These are phyloP conservation scores for Clanis bilineata DNA, from an alignment of 2,888 invertebrate genomes.

Conservation along the genomic window DNA sequence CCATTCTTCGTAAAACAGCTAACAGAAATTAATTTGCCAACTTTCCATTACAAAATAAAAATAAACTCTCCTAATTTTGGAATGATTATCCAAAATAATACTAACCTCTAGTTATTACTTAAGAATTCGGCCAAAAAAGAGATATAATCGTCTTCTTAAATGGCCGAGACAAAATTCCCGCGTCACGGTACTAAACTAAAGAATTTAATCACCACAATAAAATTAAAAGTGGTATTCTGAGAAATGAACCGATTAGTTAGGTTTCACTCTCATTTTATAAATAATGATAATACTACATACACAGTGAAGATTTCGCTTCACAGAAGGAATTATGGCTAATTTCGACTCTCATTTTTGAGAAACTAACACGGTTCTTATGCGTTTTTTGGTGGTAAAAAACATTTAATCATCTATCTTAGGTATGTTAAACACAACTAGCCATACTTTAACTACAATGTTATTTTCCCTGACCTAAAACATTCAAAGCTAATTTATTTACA, in stretches of 20 bases:
- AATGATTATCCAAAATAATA: no score
- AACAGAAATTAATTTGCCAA: no score
- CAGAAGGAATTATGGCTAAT: background rate
- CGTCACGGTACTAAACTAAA: conserved; percentile 8
- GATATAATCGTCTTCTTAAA: background rate
- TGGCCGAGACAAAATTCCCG: conserved; percentile 17
- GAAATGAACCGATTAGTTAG: conserved; percentile 19
- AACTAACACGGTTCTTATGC: background rate
- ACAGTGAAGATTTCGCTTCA: background rate
- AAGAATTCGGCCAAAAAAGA: background rate
- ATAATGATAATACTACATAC: background rate
- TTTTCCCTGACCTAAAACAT: no score
- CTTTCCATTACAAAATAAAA: no score
- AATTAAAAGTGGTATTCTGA: conserved; percentile 18
- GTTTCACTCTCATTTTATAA: conserved; percentile 22
- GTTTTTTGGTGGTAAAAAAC: background rate
- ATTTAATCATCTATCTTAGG: background rate
- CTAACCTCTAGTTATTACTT: background rate
- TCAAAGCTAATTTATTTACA: no score
- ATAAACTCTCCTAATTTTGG: background rate
- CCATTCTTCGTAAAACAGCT: no score
- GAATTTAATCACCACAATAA: conserved; percentile 19
- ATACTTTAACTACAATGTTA: no score
- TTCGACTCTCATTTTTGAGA: background rate
- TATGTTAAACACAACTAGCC: no score